A percentile compares a stretch with the other conserved stretches of the same genome.
Conservation (phyloP, 2,888 invertebrate genomes). For the Chalcis sispes region DNA sequence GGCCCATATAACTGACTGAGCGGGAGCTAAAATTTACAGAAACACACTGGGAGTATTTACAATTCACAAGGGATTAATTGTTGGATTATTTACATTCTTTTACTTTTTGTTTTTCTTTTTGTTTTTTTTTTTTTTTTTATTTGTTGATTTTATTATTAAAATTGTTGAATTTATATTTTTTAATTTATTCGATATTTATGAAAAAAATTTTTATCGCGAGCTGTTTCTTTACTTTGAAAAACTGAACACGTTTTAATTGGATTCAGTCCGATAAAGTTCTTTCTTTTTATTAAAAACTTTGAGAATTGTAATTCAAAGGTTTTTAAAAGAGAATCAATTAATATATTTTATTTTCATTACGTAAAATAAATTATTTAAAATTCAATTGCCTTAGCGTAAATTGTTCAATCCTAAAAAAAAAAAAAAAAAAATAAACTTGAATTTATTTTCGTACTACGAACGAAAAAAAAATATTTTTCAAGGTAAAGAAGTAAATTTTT, state of each 20-base stretch:
- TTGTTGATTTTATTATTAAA: not conserved
- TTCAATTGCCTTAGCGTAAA: too few species aligned
- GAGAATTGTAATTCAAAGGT: too few species aligned
- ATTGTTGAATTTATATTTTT: not conserved
- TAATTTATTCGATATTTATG: not conserved
- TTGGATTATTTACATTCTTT: not conserved
- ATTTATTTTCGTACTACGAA: too few species aligned
- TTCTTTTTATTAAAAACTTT: too few species aligned
- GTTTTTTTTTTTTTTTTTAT: not conserved
- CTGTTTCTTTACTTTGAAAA: too few species aligned
- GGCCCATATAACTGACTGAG: conserved; percentile 42
- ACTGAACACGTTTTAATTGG: too few species aligned
- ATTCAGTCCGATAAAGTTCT: too few species aligned
- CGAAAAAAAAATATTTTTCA: not conserved
- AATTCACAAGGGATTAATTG: conserved; percentile 36
- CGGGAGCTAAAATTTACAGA: conserved; percentile 54
- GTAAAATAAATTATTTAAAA: too few species aligned
- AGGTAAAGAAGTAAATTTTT: not conserved
- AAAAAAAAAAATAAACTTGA: not conserved
- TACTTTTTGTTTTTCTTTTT: not conserved
- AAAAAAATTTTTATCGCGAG: too few species aligned
- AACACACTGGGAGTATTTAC: conserved; percentile 46
- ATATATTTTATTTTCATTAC: too few species aligned
- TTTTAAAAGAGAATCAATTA: too few species aligned
- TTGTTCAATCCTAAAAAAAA: not conserved